These are phyloP conservation scores for Microtus pennsylvanicus DNA, from an alignment of 2,113 vertebrate genomes.

Conservation along the genomic window DNA sequence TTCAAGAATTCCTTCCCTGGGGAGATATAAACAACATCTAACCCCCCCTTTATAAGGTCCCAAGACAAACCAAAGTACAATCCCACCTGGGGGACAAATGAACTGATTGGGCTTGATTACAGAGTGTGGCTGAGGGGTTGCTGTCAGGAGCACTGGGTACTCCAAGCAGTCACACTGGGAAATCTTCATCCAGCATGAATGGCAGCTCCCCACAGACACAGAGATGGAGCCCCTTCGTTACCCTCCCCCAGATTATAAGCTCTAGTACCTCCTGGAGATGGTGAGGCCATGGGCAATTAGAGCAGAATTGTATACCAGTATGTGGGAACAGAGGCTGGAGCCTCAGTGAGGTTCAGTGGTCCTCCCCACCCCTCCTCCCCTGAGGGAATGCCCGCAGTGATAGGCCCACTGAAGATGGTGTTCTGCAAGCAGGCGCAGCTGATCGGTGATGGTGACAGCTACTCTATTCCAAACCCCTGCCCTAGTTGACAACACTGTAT, in stretches of 20 bases:
- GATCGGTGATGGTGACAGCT: neutral
- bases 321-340: too few species aligned
- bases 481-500: neutral
- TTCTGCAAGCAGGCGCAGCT: neutral
- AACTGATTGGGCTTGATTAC: neutral
- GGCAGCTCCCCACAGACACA: neutral
- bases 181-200: neutral
- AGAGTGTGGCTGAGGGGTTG: neutral
- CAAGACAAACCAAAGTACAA: neutral
- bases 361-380: neutral
- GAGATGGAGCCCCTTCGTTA: neutral
- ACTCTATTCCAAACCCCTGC: rapidly evolving
- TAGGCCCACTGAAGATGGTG: neutral
- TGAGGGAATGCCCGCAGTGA: neutral
- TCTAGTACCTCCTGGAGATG: neutral
- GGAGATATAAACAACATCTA: neutral
- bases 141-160: neutral
- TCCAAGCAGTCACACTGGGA: neutral
- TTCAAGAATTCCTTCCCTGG: neutral
- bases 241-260: neutral
- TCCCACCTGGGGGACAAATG: neutral
- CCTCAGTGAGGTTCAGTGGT: neutral
- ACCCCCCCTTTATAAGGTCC: neutral
- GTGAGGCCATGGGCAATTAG: neutral
- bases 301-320: neutral